Evolutionary conservation across 2,888 invertebrate species (phyloP), one percentile per base, ranked within the genome.

Genomic region (Mimumesa dahlbomi): DNA sequence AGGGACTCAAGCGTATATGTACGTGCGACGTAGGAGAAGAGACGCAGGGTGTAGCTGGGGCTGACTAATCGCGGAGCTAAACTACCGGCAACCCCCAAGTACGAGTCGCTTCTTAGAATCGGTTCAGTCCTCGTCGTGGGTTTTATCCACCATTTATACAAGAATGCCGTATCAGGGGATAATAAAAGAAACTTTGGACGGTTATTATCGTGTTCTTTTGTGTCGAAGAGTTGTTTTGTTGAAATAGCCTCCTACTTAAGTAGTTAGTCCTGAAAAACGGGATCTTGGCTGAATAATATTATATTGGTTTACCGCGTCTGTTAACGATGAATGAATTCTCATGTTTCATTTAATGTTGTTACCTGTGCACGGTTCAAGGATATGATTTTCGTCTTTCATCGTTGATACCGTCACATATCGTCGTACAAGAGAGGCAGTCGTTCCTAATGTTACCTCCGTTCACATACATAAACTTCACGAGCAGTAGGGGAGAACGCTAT

Each of bases 21-120:
- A 43, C 42, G 48, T 46, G 48, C 50, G 53, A 71, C 49, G 66
- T 54, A 56, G 36, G 43, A 54, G 54, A 46, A 64, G 57, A 65
- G 56, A 48, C 49, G 57, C 56, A 63, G 77, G 77, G 77, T 69
- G 58, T 64, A 62, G 49, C 63, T 52, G 43, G 71, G 74, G 77
- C 63, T 79, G 77, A 77, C 77, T 78, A 78, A 79, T 78, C 77
- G 73, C 19, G 63, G 65, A 63, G 69, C 69, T 75, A 75, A 79
- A 79, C 81, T 81, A 77, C 70, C 71, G 69, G 13, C 74, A 43
- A 61, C 61, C 72, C 61, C 66, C 69, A 64, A 57, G 63, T 69
- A 53, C 62, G 49, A 66, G 53, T 25, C 64, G 61, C 29, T 78
- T 79, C 81, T 73, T 53, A 71, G 78, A 78, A 79, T 71, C 70